Evolutionary conservation across 2,113 vertebrate species (phyloP).

Genomic region (Pelobates fuscus): DNA sequence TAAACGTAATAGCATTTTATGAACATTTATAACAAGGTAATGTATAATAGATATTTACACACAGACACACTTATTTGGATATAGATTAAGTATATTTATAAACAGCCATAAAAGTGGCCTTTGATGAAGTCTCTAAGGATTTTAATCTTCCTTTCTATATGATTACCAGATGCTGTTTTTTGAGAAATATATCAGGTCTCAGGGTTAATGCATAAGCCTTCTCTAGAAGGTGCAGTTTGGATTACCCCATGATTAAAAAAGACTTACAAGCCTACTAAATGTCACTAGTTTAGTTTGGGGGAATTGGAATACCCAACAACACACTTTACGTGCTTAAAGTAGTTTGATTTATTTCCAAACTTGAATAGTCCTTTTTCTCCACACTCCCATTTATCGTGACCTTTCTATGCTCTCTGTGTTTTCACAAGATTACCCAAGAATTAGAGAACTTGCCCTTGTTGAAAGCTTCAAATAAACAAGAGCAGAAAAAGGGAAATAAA

Average conservation of each 20-base stretch:
- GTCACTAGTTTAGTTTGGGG: conserved; percentile 52
- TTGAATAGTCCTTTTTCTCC: conserved; percentile 38
- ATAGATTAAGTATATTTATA: background rate
- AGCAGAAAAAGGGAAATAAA: conserved; percentile 27
- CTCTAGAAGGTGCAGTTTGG: conserved; percentile 65
- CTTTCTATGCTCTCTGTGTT: conserved; percentile 32
- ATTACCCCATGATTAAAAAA: conserved; percentile 65
- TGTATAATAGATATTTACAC: too few relatives aligned
- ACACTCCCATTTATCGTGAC: background rate
- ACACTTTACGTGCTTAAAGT: conserved; percentile 32
- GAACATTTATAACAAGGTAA: too few relatives aligned
- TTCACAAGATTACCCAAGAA: background rate
- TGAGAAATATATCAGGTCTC: conserved; percentile 65
- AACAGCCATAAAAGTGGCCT: conserved; percentile 47
- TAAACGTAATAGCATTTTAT: too few relatives aligned
- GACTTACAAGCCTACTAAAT: conserved; percentile 55
- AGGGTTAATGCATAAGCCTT: conserved; percentile 67
- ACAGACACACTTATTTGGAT: background rate
- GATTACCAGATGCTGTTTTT: conserved; percentile 61
- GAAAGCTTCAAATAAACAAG: conserved; percentile 40
- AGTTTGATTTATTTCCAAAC: conserved; percentile 59
- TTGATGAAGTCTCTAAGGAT: conserved; percentile 58
- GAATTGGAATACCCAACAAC: conserved; percentile 2
- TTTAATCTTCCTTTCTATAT: conserved; percentile 63
- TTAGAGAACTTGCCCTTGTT: conserved; percentile 31